A percentile compares a stretch with the other conserved stretches of the same genome.
Evolutionary conservation across 2,113 vertebrate species (phyloP).

Genomic region (Baryphthengus martii): DNA sequence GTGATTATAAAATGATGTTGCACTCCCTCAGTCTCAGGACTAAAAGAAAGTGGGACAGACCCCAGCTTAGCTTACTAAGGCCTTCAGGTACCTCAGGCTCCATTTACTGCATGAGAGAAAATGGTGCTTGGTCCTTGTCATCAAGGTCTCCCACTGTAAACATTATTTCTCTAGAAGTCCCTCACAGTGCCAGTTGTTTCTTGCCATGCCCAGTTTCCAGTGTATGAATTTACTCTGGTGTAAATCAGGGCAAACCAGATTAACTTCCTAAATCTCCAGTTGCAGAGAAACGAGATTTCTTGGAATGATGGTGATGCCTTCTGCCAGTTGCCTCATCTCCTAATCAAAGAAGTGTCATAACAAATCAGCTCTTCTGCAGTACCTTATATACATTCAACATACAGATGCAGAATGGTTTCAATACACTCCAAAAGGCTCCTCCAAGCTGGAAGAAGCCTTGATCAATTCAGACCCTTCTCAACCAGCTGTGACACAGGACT

Average conservation of each 20-base stretch:
- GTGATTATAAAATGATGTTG: not conserved
- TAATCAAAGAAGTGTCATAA: conserved; percentile 20
- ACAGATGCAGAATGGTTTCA: not conserved
- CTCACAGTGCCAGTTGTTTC: not conserved
- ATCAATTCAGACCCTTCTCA: conserved; percentile 13
- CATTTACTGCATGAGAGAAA: not conserved
- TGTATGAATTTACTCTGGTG: not conserved
- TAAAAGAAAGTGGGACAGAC: not conserved
- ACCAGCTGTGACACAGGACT: conserved; percentile 32
- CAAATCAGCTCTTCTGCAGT: not conserved
- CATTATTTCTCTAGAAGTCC: not conserved
- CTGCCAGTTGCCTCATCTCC: conserved; percentile 6
- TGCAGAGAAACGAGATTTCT: not conserved
- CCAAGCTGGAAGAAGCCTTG: conserved; percentile 18
- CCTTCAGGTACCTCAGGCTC: not conserved
- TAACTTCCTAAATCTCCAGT: not conserved
- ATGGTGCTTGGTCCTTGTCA: not conserved
- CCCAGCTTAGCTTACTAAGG: not conserved
- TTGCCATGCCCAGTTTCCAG: not conserved
- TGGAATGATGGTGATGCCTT: not conserved
- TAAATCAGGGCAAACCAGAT: not conserved
- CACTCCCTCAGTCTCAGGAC: not conserved
- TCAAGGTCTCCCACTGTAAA: not conserved
- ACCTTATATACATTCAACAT: not conserved
- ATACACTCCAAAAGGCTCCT: not conserved